Evolutionary conservation across 2,113 vertebrate genomes (phyloP).

Genomic region (Anoplopoma fimbria): DNA sequence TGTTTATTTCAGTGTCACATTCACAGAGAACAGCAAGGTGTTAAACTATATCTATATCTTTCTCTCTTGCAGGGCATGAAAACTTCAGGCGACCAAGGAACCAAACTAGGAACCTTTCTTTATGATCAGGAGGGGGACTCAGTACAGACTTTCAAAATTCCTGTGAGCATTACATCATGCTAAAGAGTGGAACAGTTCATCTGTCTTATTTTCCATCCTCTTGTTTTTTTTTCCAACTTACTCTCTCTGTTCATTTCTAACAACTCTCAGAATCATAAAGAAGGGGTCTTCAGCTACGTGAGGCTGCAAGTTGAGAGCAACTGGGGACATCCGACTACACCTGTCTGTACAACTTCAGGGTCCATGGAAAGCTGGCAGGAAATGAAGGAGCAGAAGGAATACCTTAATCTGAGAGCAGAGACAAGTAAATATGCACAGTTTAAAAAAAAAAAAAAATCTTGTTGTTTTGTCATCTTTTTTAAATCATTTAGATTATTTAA

Average conservation of each 20-base stretch:
- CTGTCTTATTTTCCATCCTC: too few species aligned
- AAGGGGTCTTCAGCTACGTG: not conserved
- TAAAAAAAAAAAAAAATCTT: not conserved
- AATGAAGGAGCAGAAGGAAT: not conserved
- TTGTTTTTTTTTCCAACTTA: too few species aligned
- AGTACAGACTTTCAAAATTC: too few species aligned
- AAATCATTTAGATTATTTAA: not conserved
- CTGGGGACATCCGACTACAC: not conserved
- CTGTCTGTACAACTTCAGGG: not conserved
- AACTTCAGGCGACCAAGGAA: too few species aligned
- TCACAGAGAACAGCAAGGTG: not conserved
- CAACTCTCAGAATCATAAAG: not conserved
- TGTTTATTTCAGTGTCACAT: not conserved
- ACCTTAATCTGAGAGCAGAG: not conserved
- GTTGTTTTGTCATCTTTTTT: not conserved
- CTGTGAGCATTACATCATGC: too few species aligned
- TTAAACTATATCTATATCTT: not conserved
- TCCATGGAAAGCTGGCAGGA: not conserved
- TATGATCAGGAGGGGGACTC: too few species aligned
- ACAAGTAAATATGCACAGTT: not conserved
- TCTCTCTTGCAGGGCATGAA: not conserved
- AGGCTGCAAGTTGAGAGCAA: constrained; percentile 7
- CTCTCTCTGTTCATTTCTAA: not conserved
- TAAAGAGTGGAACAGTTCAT: too few species aligned
- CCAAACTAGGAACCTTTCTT: not conserved